A percentile compares a stretch with the other conserved stretches of the same genome.
Conservation (phyloP, 2,888 invertebrate species). For the Meteorus cinctellus region DNA sequence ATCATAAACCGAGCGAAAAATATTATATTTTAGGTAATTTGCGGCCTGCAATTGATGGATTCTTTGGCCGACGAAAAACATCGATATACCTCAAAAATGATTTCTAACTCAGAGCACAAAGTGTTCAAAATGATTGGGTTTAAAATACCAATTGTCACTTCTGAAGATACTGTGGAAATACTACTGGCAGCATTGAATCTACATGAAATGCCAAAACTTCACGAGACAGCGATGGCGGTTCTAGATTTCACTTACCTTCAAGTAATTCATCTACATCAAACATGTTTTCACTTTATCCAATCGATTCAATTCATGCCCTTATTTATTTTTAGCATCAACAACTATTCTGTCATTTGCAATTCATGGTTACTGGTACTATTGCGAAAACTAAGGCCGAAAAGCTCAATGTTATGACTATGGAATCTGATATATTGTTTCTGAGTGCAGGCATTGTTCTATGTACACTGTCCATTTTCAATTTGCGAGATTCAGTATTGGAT, state of each 20-base stretch:
- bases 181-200: constrained; percentile 55
- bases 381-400: constrained; percentile 46
- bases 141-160: constrained; percentile 55
- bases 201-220: constrained; percentile 46
- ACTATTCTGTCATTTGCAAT: constrained; percentile 51
- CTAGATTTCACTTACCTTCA: constrained; percentile 62
- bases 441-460: constrained; percentile 58
- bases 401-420: constrained; percentile 51
- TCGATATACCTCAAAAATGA: constrained; percentile 52
- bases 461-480: constrained; percentile 49
- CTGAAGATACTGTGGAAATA: constrained; percentile 58
- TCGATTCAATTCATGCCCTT: not conserved
- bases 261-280: constrained; percentile 50
- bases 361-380: constrained; percentile 41
- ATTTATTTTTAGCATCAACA: constrained; percentile 48
- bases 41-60: constrained; percentile 57
- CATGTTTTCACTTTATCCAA: not conserved
- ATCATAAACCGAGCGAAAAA: constrained; percentile 1
- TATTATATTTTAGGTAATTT: constrained; percentile 55
- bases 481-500: constrained; percentile 30
- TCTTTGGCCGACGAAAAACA: constrained; percentile 39
- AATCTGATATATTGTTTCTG: constrained; percentile 57
- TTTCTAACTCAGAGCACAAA: constrained; percentile 60
- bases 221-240: constrained; percentile 51
- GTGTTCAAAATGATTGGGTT: constrained; percentile 62